Evolutionary conservation across 2,888 invertebrate species (phyloP), one percentile per base, ranked within the genome.

Genomic region (Trypoxylon attenuatum): DNA sequence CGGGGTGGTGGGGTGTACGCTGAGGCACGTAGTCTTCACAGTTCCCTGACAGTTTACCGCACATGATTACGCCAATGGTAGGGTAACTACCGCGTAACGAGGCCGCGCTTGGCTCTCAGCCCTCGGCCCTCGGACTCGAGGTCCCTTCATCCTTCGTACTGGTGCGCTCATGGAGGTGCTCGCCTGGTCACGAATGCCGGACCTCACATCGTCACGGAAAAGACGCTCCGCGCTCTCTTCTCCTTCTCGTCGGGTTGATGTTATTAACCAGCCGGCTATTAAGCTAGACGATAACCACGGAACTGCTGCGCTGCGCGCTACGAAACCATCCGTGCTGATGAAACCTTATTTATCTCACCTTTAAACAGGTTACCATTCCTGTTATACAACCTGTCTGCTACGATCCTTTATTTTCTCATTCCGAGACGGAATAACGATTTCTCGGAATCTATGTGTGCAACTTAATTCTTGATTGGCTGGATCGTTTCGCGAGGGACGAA

Each of bases 61-160:
- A 29, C 13, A 52, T 45, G 61, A 58, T 57, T 64, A 71, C 78
- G 77, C 77, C 78, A 82, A 79, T 82, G 82, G 61, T 5, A 63
- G 68, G 75, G 71, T 79, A 82, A 82, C 77, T 78, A 82, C 78
- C 77, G 77, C 74, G 78, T 82, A 83, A 83, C 82, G 77, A 82
- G 83, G 69, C 68, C 72, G 75, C 72, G 74, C 69, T 64, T 66
- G 54, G 60, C 65, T 33, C 33, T 4, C n/a, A n/a, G n/a, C n/a
- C n/a, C n/a, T n/a, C n/a, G n/a, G n/a, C n/a, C n/a, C n/a, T n/a
- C n/a, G n/a, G n/a, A n/a, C n/a, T n/a, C n/a, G n/a, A n/a, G 33
- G 33, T 33, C 33, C 67, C 69, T 73, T 68, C 64, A 62, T 69
- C 57, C 63, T 62, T 71, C 66, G 54, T 69, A 68, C 55, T 56